Evolutionary conservation across 2,113 vertebrate species (phyloP).

Genomic region (Phasianus colchicus): DNA sequence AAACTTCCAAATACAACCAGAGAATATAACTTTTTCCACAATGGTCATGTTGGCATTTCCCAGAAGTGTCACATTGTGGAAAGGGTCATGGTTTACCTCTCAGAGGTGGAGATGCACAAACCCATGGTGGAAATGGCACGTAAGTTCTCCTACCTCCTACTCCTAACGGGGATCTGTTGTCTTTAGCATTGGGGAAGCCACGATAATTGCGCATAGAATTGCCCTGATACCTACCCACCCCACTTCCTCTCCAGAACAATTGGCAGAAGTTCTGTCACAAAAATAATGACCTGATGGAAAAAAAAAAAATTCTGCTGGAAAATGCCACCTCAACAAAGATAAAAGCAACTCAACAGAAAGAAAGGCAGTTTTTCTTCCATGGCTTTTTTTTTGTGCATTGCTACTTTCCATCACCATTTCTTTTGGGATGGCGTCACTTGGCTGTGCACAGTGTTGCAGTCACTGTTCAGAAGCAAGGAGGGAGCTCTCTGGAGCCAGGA

Average conservation of each 20-base stretch:
- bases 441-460: rapidly evolving
- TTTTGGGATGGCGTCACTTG: not conserved
- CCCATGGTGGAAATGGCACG: rapidly evolving
- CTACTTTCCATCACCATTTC: not conserved
- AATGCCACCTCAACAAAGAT: not conserved
- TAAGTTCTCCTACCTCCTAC: not conserved
- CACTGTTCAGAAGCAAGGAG: not conserved
- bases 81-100: not conserved
- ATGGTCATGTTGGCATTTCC: rapidly evolving
- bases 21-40: not conserved
- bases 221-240: not conserved
- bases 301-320: not conserved
- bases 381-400: rapidly evolving
- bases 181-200: not conserved
- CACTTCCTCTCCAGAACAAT: not conserved
- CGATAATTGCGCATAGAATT: not conserved
- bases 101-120: not conserved
- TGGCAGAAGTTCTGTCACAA: not conserved
- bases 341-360: not conserved
- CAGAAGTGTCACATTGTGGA: not conserved
- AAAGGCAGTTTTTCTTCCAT: not conserved
- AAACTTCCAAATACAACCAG: not conserved
- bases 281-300: not conserved
- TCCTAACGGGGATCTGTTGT: not conserved
- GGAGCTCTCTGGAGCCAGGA: not conserved